These are phyloP conservation scores for Amblyraja radiata DNA, from an alignment of 2,797 vertebrate genomes.

Conservation along the genomic window DNA sequence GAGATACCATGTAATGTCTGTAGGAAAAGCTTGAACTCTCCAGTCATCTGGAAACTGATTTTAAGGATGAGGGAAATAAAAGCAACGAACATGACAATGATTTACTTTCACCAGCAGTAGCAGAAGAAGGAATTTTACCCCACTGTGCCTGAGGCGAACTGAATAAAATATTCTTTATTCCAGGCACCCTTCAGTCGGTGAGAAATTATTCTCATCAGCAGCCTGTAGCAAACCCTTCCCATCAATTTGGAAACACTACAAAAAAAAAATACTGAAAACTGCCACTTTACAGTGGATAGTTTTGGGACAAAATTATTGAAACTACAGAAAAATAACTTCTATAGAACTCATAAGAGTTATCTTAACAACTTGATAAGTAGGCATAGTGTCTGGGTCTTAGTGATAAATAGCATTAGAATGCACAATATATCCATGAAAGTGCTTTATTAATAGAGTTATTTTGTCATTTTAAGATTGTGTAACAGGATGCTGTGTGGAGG, in stretches of 20 bases:
- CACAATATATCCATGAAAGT: not conserved
- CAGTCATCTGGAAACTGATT: not conserved
- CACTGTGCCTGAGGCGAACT: not conserved
- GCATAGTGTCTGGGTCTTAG: not conserved
- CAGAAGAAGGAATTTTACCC: not conserved
- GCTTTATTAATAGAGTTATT: too few species aligned
- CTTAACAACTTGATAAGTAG: not conserved
- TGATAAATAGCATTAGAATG: not conserved
- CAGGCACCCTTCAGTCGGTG: not conserved
- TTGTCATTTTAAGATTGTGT: too few species aligned
- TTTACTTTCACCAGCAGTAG: not conserved
- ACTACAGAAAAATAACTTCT: not conserved
- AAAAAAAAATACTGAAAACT: not conserved
- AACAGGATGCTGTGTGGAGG: too few species aligned
- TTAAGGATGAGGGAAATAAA: too few species aligned
- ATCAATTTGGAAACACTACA: not conserved
- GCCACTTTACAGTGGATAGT: not conserved
- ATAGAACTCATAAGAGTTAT: not conserved
- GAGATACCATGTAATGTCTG: not conserved
- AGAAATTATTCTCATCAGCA: not conserved
- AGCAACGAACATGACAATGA: not conserved
- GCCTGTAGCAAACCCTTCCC: not conserved
- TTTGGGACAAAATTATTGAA: not conserved
- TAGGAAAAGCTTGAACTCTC: not conserved
- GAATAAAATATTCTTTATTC: not conserved